Evolutionary conservation across 2,113 vertebrate genomes (phyloP), one percentile per base, ranked within the genome.

Genomic region (Ariopsis seemanni): DNA sequence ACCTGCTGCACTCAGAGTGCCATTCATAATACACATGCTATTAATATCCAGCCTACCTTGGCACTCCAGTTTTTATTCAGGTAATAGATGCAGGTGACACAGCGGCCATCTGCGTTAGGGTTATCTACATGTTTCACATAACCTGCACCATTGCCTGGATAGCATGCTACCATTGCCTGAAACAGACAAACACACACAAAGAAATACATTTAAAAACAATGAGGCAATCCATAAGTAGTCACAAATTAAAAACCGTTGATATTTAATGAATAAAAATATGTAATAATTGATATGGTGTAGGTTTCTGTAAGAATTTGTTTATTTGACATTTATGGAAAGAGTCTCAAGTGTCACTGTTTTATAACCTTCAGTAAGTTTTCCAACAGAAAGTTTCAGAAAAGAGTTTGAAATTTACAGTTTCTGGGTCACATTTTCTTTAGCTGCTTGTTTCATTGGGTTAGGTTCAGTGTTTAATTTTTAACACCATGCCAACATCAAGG

Each of bases 61-160:
- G 96, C 95, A 78, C 97, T 96, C 97, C 97, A 97, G 81, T 97
- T 96, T 92, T 97, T 97, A 91, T 97, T 97, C 91, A 97, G 93
- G 89, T 97, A 97, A 92, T 97, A 97, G 93, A 97, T 97, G 92
- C 97, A 97, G 65, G 97, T 97, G 89, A 97, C 96, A 75, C 97
- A 97, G 85, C 97, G 97, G 14, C 97, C 97, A 0, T 97, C 97
- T 0, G 95, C 95, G 0, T 97, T 97, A 55, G 97, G 97, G 90
- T 97, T 97, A 92, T 97, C 97, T 86, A 97, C 97, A 0, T 97
- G 97, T 84, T 97, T 96, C 88, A 97, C 97, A 17, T 97, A 97
- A 12, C 97, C 97, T 8, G 97, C 93, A 89, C 97, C 97, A 84
- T 97, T 96, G 85, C 97, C 97, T 80, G 97, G 97, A 88, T 97